These are phyloP conservation scores for Hydrolagus colliei DNA, from an alignment of 2,797 vertebrate species.

Conservation along the genomic window DNA sequence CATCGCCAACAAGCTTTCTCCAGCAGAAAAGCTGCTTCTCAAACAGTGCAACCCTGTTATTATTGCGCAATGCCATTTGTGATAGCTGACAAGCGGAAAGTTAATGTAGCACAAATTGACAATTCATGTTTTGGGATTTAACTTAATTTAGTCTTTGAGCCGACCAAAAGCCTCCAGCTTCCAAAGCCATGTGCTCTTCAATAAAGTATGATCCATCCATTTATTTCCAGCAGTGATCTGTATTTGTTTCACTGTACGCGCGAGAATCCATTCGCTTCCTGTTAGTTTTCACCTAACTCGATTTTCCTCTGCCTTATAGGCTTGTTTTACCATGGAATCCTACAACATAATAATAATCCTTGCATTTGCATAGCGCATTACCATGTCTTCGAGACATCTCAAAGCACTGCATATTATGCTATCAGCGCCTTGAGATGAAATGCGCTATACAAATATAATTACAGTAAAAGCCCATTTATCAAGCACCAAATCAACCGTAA, in stretches of 20 bases:
- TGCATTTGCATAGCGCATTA: too few species aligned
- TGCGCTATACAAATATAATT: too few species aligned
- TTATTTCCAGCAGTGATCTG: background rate
- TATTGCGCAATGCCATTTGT: background rate
- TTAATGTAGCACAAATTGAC: conserved; percentile 1
- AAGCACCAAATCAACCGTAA: too few species aligned
- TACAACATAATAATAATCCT: too few species aligned
- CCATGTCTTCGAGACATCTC: too few species aligned
- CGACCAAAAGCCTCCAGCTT: background rate
- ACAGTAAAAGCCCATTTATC: too few species aligned
- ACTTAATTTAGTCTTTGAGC: background rate
- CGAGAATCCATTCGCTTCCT: too few species aligned
- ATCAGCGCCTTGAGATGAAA: too few species aligned
- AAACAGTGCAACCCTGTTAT: background rate
- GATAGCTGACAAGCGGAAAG: background rate
- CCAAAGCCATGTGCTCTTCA: background rate
- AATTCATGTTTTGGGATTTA: background rate
- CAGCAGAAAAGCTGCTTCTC: background rate
- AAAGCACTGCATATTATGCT: too few species aligned
- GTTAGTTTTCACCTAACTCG: too few species aligned
- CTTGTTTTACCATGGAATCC: too few species aligned
- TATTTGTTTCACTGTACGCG: background rate
- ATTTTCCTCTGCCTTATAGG: too few species aligned
- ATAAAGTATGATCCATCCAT: background rate
- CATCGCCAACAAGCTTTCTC: background rate